Percentiles rank a stretch among this genome's conserved stretches.
Conservation (phyloP, 2,113 vertebrate genomes). For the Callionymus lyra region DNA sequence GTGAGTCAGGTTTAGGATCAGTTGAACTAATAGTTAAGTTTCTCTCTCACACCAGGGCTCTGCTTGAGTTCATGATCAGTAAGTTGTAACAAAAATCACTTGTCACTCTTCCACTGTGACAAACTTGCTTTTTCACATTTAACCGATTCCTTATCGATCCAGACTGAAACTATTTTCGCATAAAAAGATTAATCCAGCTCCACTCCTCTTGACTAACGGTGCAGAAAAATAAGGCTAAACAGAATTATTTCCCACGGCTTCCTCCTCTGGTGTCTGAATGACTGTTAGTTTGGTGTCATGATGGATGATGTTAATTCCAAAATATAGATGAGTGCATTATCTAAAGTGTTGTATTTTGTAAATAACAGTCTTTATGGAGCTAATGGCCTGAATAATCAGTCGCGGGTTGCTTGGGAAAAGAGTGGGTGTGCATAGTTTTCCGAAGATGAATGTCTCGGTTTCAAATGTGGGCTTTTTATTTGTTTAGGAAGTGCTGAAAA, state of each 20-base stretch:
- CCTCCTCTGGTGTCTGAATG: not conserved
- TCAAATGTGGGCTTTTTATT: constrained; percentile 7
- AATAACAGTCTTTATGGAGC: constrained; percentile 4
- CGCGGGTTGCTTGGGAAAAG: not conserved
- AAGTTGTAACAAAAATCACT: too few relatives aligned
- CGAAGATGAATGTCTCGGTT: constrained; percentile 2
- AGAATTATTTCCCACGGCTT: constrained; percentile 8
- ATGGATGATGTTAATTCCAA: constrained; percentile 18
- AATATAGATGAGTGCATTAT: constrained; percentile 9
- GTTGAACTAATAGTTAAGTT: too few relatives aligned
- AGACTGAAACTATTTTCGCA: too few relatives aligned
- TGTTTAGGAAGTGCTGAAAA: constrained; percentile 3
- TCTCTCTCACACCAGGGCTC: too few relatives aligned
- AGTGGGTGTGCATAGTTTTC: constrained; percentile 4
- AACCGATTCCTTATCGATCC: too few relatives aligned
- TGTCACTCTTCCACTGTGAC: too few relatives aligned
- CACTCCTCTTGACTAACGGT: constrained; percentile 25
- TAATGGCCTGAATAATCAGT: constrained; percentile 15
- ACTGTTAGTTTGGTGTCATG: not conserved
- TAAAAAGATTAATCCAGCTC: too few relatives aligned
- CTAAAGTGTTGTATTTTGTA: constrained; percentile 4
- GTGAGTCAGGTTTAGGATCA: too few relatives aligned
- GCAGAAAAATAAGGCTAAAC: constrained; percentile 20
- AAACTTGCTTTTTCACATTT: too few relatives aligned
- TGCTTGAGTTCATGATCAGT: too few relatives aligned